Base-by-base conservation (phyloP, 2,888 invertebrate species). In the Drosophila pseudotalamancana region DNA sequence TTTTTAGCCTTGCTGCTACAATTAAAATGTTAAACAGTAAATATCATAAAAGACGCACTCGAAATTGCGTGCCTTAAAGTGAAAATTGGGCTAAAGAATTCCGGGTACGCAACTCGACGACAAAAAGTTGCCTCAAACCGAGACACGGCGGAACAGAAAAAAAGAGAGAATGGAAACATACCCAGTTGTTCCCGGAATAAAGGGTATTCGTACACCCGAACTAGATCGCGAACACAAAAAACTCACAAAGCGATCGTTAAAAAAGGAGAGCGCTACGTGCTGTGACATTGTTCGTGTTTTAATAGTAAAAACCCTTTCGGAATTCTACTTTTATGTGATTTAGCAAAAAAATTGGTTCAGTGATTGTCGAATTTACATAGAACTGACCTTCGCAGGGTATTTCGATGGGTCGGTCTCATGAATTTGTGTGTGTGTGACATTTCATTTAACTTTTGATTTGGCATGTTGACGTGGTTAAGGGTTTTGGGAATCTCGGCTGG, bases 11-110 rank as follows among this genome's bases (percentile, higher is more conserved):
- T 57, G 37, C 34, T 83, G 88, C 56, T 72, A 88, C 83, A 83
- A 83, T 88, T 83, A 83, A 83, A 83, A 83, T 87, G 85, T 87
- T 83, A 83, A 88, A 88, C 87, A 86, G 84, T 86, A 86, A 87
- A 63, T 19, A 29, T 31, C 69, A 51, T 61, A 60, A 72, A 72
- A 50, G 46, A 45, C n/a, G 27, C 53, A 72, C 54, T 19, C 25
- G 40, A 62, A 69, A 64, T 54, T 50, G 42, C 53, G 55, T 45
- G 57, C 48, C 46, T 71, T 80, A 40, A 59, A 23, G 25, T 29
- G 60, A 63, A 82, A 81, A 82, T 35, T 54, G 63, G 32, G 34
- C 37, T 34, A 45, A 54, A 34, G 49, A 61, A 62, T 75, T 67
- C 76, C 42, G 51, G 51, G 66, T 51, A 54, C 9, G 39, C 55